Percentiles rank a stretch among this genome's conserved stretches.
Conservation (phyloP, 2,113 vertebrate species). For the Glaucomys volans region DNA sequence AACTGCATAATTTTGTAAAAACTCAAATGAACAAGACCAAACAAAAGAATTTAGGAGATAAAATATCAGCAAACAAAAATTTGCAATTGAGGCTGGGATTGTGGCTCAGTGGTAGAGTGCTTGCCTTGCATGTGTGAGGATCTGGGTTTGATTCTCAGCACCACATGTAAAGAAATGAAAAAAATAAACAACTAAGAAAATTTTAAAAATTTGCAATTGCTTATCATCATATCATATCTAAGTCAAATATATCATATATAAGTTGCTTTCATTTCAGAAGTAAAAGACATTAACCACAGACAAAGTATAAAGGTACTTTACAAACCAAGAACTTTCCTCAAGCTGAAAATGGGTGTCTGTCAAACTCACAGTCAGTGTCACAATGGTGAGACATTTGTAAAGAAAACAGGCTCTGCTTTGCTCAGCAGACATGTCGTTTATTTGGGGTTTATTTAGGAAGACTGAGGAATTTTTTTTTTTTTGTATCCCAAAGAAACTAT, state of each 20-base stretch:
- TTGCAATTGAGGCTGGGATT: no score
- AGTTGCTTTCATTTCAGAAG: conserved; percentile 49
- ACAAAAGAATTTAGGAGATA: conserved; percentile 34
- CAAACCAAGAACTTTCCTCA: background rate
- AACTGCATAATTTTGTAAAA: background rate
- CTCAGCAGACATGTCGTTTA: background rate
- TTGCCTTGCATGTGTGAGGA: no score
- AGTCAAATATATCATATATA: background rate
- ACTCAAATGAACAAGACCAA: background rate
- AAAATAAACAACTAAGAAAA: no score
- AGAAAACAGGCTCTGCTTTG: background rate
- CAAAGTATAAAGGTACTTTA: background rate
- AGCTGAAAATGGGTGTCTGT: background rate
- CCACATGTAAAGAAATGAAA: no score
- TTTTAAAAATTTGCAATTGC: conserved; percentile 15
- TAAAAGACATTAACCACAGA: conserved; percentile 41
- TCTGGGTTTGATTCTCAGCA: no score
- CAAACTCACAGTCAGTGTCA: background rate
- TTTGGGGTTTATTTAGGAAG: conserved; percentile 48
- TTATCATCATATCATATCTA: conserved; percentile 16
- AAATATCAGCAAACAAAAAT: conserved; percentile 31
- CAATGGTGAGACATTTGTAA: background rate
- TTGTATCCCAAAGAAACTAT: conserved; percentile 46
- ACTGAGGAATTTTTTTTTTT: background rate
- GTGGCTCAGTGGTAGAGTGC: no score